Base-by-base conservation (phyloP, 2,888 invertebrate genomes). In the Ptychoptera albimana region DNA sequence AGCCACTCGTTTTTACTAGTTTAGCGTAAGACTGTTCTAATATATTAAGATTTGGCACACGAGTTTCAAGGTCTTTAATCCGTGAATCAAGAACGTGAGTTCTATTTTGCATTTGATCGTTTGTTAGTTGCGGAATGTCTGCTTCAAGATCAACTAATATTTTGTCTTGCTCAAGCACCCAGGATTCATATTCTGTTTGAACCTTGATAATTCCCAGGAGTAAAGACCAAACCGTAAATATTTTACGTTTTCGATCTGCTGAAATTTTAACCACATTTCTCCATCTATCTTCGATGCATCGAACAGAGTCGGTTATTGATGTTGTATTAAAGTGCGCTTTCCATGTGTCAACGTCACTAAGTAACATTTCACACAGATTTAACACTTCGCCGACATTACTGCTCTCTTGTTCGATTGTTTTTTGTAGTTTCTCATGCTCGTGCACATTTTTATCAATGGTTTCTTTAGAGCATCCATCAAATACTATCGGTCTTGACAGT, bases 241-340 rank as follows among this genome's bases (percentile, higher is more conserved):
- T 79, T 46, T 75, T 76, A 0, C 75, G 71, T 59, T 82, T 84
- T 2, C 81, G 70, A 45, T 79, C 79, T 7, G 79, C 75, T 0
- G 83, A 82, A 57, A 75, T 71, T 2, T 75, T 74, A 55, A 85
- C 86, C 2, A 85, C 77, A 37, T 73, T 72, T 54, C 79, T 82
- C 87, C 87, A 87, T 49, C 85, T 74, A 56, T 75, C 77, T 54
- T 86, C 85, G 10, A 87, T 67, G 46, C 77, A 77, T 43, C 81
- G 76, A 42, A 79, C 74, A 0, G 81, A 78, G 0, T 68, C 67
- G 29, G 74, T 75, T 10, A 86, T 68, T 43, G 75, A 74, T 34
- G 79, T 75, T 0, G 78, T 74, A 49, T 82, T 78, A 43, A 84
- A 78, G 52, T 82, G 77, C 1, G 76, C 74, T 54, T 79, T 80